Conservation (phyloP, 2,797 vertebrate species). For the Sebastes trivittatus region DNA sequence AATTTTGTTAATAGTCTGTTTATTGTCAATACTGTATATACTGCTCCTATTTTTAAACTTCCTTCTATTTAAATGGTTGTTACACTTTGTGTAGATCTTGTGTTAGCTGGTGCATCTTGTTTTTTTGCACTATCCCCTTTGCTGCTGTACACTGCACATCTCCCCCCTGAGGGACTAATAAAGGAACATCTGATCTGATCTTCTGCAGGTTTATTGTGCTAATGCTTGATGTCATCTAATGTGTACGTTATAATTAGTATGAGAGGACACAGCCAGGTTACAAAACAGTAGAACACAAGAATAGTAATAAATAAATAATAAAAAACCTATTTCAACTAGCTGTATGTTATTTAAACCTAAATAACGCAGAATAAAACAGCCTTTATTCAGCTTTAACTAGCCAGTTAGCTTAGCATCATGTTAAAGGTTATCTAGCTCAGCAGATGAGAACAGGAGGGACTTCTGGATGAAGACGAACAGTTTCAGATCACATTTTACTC, state of each 20-base stretch:
- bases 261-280: neutral
- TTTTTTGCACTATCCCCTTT: too few relatives aligned
- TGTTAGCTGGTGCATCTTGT: too few relatives aligned
- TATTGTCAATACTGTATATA: too few relatives aligned
- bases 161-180: too few relatives aligned
- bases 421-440: neutral
- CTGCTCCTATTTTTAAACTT: too few relatives aligned
- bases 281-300: too few relatives aligned
- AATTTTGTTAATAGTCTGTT: too few relatives aligned
- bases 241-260: neutral
- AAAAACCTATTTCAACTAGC: rapidly evolving
- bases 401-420: neutral
- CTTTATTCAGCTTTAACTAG: neutral
- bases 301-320: neutral
- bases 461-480: rapidly evolving
- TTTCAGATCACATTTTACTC: rapidly evolving
- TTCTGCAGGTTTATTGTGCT: neutral
- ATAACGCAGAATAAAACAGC: neutral
- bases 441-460: neutral
- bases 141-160: too few relatives aligned
- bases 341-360: neutral
- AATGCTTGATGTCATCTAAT: neutral
- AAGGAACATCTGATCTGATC: too few relatives aligned
- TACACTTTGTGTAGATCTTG: too few relatives aligned
- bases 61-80: too few relatives aligned